Percentiles rank a stretch among this genome's conserved stretches.
These are phyloP conservation scores for Maniola hyperantus DNA, from an alignment of 2,888 invertebrate genomes.

Conservation along the genomic window DNA sequence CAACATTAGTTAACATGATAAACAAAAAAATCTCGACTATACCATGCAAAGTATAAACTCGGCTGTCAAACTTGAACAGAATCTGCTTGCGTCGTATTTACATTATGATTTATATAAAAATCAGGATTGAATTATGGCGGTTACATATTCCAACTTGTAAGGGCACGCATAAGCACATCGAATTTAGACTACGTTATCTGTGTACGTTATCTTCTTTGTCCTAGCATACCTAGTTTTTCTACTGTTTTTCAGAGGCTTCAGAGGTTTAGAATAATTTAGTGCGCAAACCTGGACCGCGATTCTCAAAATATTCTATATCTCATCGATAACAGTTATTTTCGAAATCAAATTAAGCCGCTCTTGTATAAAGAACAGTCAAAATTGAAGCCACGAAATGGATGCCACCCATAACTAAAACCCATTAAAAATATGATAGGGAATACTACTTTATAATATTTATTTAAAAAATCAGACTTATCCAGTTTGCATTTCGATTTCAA, in stretches of 20 bases:
- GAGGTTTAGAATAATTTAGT: no score
- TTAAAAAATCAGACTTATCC: no score
- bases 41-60: slow-evolving; percentile 62
- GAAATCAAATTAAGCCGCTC: no score
- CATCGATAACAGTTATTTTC: no score
- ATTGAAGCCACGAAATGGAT: no score
- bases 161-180: slow-evolving; percentile 14
- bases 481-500: background rate
- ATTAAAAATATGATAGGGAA: no score
- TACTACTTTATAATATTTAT: no score
- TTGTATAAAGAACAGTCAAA: no score
- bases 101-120: slow-evolving; percentile 35
- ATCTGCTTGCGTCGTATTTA: slow-evolving; percentile 54
- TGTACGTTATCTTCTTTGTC: background rate
- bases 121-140: slow-evolving; percentile 13
- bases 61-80: slow-evolving; percentile 57
- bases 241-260: no score
- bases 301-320: no score
- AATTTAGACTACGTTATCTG: background rate
- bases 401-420: no score
- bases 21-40: slow-evolving; percentile 68
- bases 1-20: slow-evolving; percentile 79
- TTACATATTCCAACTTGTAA: slow-evolving; percentile 27
- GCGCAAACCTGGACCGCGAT: no score
- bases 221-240: background rate